Conservation (phyloP, 30 jellyfish, hydroid and myxozoan genomes). For the Aurelia sp. region DNA sequence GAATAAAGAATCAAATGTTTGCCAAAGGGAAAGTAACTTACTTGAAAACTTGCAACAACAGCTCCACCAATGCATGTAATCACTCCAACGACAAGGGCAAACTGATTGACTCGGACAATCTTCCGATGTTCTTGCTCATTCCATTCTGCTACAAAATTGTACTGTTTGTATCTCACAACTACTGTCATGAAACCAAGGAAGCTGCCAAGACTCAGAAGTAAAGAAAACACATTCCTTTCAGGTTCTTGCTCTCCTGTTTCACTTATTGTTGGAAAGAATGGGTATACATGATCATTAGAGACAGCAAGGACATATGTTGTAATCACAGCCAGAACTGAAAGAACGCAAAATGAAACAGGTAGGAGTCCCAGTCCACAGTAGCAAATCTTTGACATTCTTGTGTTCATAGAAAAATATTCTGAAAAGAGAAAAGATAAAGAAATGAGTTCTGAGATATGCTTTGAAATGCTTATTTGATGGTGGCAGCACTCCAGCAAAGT, state of each 20-base stretch:
- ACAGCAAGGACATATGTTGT: constrained; percentile 83
- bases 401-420: constrained; percentile 16
- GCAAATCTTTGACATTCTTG: constrained; percentile 50
- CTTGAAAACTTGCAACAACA: constrained; percentile 92
- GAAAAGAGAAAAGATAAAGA: neutral
- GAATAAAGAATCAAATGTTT: neutral
- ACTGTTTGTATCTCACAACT: constrained; percentile 72
- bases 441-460: no score
- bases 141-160: constrained; percentile 51
- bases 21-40: neutral
- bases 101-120: constrained; percentile 46
- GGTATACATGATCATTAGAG: constrained; percentile 66
- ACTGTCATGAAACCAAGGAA: constrained; percentile 71
- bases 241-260: constrained; percentile 93
- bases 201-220: constrained; percentile 78
- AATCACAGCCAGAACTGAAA: constrained; percentile 53
- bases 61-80: constrained; percentile 84
- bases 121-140: constrained; percentile 60
- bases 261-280: constrained; percentile 90
- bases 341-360: constrained; percentile 71
- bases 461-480: no score
- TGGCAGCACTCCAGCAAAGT: no score
- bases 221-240: constrained; percentile 83
- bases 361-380: constrained; percentile 73
- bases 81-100: constrained; percentile 67